Conservation (phyloP, 2,888 invertebrate species). For the Lissocephala sabroskyi region DNA sequence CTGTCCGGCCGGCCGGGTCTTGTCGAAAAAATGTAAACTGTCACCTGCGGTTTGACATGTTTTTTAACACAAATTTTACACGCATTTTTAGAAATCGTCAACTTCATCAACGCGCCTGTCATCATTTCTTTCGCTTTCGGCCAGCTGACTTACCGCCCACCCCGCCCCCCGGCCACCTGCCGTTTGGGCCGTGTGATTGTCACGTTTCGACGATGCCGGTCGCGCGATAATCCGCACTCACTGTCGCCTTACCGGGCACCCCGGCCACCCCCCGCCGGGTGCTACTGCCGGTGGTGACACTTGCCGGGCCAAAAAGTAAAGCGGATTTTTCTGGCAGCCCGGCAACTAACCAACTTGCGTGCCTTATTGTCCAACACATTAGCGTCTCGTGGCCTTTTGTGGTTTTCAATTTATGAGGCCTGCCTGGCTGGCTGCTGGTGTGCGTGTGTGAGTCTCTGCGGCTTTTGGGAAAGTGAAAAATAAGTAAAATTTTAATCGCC, state of each 20-base stretch:
- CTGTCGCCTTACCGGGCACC: constrained; percentile 18
- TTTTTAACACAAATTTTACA: constrained; percentile 65
- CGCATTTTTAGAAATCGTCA: constrained; percentile 67
- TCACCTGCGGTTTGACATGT: constrained; percentile 62
- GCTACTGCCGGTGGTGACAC: constrained; percentile 23
- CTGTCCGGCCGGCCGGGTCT: constrained; percentile 7
- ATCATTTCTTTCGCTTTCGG: constrained; percentile 49
- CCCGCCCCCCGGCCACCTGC: not conserved
- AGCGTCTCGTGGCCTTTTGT: constrained; percentile 63
- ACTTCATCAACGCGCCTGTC: constrained; percentile 64
- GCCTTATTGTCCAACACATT: constrained; percentile 65
- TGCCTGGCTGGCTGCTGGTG: no score
- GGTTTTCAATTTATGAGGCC: constrained; percentile 56
- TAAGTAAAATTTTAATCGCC: constrained; percentile 61
- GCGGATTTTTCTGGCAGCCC: constrained; percentile 40
- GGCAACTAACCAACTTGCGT: constrained; percentile 34
- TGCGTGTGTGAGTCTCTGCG: constrained; percentile 32
- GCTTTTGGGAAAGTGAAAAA: constrained; percentile 60
- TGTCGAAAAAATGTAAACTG: constrained; percentile 60
- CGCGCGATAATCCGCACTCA: constrained; percentile 47
- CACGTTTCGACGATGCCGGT: constrained; percentile 16
- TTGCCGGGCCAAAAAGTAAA: constrained; percentile 35
- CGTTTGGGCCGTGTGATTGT: constrained; percentile 8
- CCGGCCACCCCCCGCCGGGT: constrained; percentile 8
- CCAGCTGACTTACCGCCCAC: constrained; percentile 36